Conservation (phyloP, 2,113 vertebrate species). For the Zosterops lateralis region DNA sequence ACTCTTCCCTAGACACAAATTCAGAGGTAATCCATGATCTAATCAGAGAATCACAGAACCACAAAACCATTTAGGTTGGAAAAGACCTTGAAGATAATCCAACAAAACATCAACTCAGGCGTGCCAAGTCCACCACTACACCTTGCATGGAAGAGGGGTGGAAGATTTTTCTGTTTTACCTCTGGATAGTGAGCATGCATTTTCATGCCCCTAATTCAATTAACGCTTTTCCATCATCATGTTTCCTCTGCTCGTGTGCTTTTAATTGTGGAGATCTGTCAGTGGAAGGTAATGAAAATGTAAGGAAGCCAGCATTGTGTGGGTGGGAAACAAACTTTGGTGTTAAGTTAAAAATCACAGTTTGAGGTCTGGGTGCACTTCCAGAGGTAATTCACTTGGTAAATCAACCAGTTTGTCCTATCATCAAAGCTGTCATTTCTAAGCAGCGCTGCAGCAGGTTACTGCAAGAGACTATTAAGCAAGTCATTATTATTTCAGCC, state of each 20-base stretch:
- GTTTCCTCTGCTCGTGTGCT: neutral
- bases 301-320: neutral
- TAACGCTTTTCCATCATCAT: neutral
- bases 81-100: neutral
- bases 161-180: neutral
- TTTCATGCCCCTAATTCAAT: constrained; percentile 19
- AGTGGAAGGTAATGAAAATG: constrained; percentile 35
- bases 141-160: neutral
- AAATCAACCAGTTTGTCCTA: constrained; percentile 47
- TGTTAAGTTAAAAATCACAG: constrained; percentile 47
- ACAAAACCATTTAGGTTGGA: neutral
- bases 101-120: neutral
- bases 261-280: constrained; percentile 16
- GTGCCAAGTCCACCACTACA: neutral
- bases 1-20: accelerated
- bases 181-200: neutral
- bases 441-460: constrained; percentile 10
- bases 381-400: constrained; percentile 42
- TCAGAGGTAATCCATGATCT: neutral
- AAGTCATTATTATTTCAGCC: constrained; percentile 60
- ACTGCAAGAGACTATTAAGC: constrained; percentile 52
- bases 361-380: constrained; percentile 39
- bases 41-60: neutral
- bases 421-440: constrained; percentile 60
- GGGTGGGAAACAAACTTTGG: constrained; percentile 23